Evolutionary conservation across 2,113 vertebrate genomes (phyloP).

Genomic region (Chionodraco myersi): DNA sequence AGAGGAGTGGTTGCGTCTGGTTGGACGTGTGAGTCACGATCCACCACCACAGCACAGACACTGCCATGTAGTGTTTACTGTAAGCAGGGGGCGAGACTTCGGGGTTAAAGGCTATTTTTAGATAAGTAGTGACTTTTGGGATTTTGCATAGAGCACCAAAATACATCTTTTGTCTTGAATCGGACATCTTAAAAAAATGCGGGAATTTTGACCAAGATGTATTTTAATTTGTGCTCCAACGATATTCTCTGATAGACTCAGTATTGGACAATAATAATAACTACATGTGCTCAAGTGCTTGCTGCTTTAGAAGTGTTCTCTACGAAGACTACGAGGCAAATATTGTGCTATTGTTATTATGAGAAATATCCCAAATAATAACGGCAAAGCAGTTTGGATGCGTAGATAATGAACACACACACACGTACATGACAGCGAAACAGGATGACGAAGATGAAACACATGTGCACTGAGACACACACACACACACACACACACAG

Average conservation of each 20-base stretch:
- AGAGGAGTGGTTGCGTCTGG: background rate
- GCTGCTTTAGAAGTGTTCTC: too few species aligned
- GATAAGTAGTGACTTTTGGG: background rate
- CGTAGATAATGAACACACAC: conserved; percentile 10
- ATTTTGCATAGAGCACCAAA: too few species aligned
- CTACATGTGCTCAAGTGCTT: too few species aligned
- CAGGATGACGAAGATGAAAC: conserved; percentile 28
- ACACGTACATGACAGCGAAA: background rate
- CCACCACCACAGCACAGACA: background rate
- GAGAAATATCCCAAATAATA: background rate
- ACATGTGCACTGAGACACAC: conserved; percentile 30
- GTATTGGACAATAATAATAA: too few species aligned
- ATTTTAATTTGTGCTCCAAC: too few species aligned
- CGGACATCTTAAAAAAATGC: too few species aligned
- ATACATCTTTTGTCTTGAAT: too few species aligned
- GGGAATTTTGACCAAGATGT: too few species aligned
- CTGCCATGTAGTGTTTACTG: background rate
- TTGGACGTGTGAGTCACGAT: background rate
- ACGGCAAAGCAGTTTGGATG: background rate
- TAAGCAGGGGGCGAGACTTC: background rate
- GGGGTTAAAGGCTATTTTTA: background rate
- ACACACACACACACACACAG: conserved; percentile 23
- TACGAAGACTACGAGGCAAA: too few species aligned
- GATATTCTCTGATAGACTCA: too few species aligned
- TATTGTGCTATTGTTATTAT: too few species aligned